phyloP scores from a whole-genome alignment of 2,797 vertebrate species.

The Carapus acus region DNA sequence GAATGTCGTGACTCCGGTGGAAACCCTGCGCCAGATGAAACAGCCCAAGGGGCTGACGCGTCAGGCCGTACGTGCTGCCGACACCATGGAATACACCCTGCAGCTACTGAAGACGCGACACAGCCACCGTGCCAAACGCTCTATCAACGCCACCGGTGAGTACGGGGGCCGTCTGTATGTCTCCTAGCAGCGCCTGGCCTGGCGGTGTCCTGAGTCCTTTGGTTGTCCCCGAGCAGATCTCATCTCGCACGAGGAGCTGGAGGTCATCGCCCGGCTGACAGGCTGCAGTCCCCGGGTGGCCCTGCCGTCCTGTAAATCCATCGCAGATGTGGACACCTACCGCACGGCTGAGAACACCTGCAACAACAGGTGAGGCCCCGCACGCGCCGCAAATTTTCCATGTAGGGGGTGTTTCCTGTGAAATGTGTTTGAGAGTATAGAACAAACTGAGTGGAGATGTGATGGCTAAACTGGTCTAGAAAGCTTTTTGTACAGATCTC shows the following conservation, averaged over 20 bases:
- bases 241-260: slow-evolving; percentile 66
- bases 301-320: slow-evolving; percentile 36
- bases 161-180: neutral
- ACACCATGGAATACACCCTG: slow-evolving; percentile 76
- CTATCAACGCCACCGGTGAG: slow-evolving; percentile 78
- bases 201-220: too few relatives aligned
- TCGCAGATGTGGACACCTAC: slow-evolving; percentile 49
- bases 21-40: slow-evolving; percentile 76
- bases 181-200: neutral
- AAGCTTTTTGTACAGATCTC: too few relatives aligned
- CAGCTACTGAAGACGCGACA: slow-evolving; percentile 61
- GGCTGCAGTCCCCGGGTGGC: slow-evolving; percentile 71
- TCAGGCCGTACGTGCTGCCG: slow-evolving; percentile 66
- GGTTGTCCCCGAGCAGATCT: slow-evolving; percentile 62
- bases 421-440: too few relatives aligned
- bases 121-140: slow-evolving; percentile 47
- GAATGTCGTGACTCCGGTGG: slow-evolving; percentile 50
- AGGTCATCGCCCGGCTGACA: slow-evolving; percentile 62
- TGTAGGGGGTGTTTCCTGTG: too few relatives aligned
- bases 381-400: neutral
- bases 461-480: too few relatives aligned
- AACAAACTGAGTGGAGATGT: too few relatives aligned
- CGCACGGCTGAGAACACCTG: slow-evolving; percentile 73
- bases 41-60: slow-evolving; percentile 71
- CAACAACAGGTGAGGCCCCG: slow-evolving; percentile 77